Percentiles rank a stretch among this genome's conserved stretches.
These are phyloP conservation scores for Agriotes lineatus DNA, from an alignment of 2,888 invertebrate species.

Conservation along the genomic window DNA sequence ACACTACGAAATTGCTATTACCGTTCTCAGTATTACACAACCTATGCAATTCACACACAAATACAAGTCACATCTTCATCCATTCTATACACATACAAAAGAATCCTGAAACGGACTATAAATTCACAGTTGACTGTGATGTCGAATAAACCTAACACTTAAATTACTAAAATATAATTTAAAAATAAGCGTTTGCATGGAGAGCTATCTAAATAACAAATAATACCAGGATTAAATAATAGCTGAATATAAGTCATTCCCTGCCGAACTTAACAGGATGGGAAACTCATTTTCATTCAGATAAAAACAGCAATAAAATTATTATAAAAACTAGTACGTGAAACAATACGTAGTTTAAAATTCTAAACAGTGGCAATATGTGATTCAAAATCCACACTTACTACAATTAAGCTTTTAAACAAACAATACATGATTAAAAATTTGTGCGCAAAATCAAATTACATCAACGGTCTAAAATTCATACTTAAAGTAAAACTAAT, in stretches of 20 bases:
- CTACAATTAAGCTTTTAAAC: too few species aligned
- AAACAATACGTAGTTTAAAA: too few species aligned
- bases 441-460: too few species aligned
- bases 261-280: constrained; percentile 36
- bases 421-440: too few species aligned
- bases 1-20: constrained; percentile 1
- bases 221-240: constrained; percentile 29
- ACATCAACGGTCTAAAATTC: too few species aligned
- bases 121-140: constrained; percentile 25
- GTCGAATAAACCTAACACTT: constrained; percentile 33
- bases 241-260: constrained; percentile 37
- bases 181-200: constrained; percentile 39
- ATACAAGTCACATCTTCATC: constrained; percentile 16
- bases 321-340: too few species aligned
- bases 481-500: too few species aligned
- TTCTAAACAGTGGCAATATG: too few species aligned
- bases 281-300: constrained; percentile 24
- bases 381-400: too few species aligned
- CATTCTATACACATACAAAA: constrained; percentile 15
- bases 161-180: constrained; percentile 32
- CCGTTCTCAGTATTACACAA: constrained; percentile 17
- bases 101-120: neutral
- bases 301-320: constrained; percentile 9
- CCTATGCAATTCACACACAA: constrained; percentile 14
- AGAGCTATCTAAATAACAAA: constrained; percentile 38